Evolutionary conservation across 2,888 invertebrate species (phyloP), one percentile per base, ranked within the genome.

Genomic region (Hybos culiciformis): DNA sequence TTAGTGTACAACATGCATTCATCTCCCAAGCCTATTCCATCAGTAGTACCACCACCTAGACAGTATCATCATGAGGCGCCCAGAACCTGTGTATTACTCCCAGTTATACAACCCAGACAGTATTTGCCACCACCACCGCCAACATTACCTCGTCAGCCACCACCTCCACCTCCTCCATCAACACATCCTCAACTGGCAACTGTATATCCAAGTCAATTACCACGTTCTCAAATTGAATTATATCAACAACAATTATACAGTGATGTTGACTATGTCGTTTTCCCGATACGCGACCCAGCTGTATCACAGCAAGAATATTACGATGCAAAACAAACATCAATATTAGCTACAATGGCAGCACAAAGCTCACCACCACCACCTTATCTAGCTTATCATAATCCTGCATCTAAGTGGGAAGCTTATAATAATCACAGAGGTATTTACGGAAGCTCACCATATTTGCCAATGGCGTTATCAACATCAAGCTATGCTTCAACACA

Each of bases 241-340:
- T 91, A 87, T 56, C 84, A 87, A 54, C 86, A 87, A 57, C 90
- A 90, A 59, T 72, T 91, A 44, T 87, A 86, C 56, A 90, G 90
- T 47, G 90, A 91, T 57, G 86, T 87, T 4, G 90, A 91, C 64
- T 91, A 87, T 57, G 90, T 91, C 7, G 86, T 90, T 61, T 91
- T 88, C 58, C 90, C 90, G 1, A 64, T 88, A 48, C 88, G 88
- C 66, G 90, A 91, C 64, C 88, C 90, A 9, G 80, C 85, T 0
- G 75, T 90, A 37, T 88, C 88, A 50, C 86, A 87, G 59, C 90
- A 90, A 62, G 90, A 91, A 60, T 91, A 91, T 65, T 73, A 87
- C 52, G 90, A 91, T 57, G 85, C 87, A 41, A 90, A 90, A 61
- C 76, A 86, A 56, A 61, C 67, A 5, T 63, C 67, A 3, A 52